Base-by-base conservation (phyloP, 2,797 vertebrate genomes). In the Chelon labrosus region DNA sequence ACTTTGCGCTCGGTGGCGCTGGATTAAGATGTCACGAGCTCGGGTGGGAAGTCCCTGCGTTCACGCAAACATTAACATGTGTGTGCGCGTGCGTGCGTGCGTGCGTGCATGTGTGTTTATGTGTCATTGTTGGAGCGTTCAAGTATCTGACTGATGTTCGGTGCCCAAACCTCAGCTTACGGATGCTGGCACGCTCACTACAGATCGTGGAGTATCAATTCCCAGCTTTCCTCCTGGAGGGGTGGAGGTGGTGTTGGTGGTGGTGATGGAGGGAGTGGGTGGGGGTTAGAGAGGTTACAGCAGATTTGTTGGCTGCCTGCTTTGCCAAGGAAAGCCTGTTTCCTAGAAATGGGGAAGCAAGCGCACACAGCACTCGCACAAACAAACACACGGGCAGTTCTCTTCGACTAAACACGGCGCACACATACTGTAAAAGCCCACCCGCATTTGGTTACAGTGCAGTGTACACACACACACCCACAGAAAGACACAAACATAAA, bases 321-420 rank as follows among this genome's bases (percentile, higher is more conserved):
- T 85, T 73, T 80, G 80, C 89, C 85, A 88, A 88, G 83, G 75
- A 89, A 86, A 87, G 81, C 58, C 88, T 77, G 84, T 88, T 91
- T 91, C 87, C 90, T 88, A 81, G 83, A 86, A 90, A 84, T 85
- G 76, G 54, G 79, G 66, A 89, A 72, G 80, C 83, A 82, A 75
- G 89, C 75, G 82, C 74, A 79, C 79, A 82, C 80, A 85, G 16
- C 38, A 39, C 38, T 72, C 44, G 11, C 19, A 66, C 84, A 85
- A 79, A 86, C 81, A 88, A 80, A 88, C 73, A 86, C 70, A 82
- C 17, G 47, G 61, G 68, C 49, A 37, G 52, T 60, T 83, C 66
- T 65, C 65, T 20, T 87, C 42, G n/a, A 52, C 82, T 83, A 80
- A 91, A 90, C 85, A 87, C 54, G 31, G 63, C 0, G 22, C 51